Evolutionary conservation across 2,888 invertebrate species (phyloP).

Genomic region (Calameuta idolon): DNA sequence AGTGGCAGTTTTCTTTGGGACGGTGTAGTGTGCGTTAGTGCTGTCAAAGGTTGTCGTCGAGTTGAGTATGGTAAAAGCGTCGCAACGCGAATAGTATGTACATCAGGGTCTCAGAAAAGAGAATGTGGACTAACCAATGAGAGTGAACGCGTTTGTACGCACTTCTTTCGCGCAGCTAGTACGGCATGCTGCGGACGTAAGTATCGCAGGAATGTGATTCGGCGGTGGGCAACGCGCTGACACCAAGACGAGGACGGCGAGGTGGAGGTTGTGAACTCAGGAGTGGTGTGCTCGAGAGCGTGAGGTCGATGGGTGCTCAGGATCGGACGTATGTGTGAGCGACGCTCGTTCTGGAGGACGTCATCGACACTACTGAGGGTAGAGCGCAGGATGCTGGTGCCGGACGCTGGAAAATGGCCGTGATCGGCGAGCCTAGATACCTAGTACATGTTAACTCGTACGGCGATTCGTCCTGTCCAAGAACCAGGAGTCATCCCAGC

Average conservation of each 20-base stretch:
- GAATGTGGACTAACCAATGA: constrained; percentile 2
- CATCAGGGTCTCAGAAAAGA: background rate
- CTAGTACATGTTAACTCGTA: constrained; percentile 52
- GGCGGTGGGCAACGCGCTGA: constrained; percentile 7
- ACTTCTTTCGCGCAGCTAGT: constrained; percentile 7
- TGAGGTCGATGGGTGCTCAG: background rate
- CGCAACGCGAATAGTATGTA: background rate
- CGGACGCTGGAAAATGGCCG: constrained; percentile 61
- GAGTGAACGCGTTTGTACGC: constrained; percentile 11
- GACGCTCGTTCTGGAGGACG: constrained; percentile 10
- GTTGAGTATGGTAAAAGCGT: background rate
- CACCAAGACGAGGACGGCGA: constrained; percentile 2
- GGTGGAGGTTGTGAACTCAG: constrained; percentile 10
- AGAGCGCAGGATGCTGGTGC: constrained; percentile 48
- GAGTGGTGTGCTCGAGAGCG: background rate
- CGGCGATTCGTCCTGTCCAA: constrained; percentile 42
- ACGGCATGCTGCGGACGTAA: constrained; percentile 28
- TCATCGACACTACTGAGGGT: background rate
- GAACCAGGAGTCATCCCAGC: background rate
- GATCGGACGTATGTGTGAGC: background rate
- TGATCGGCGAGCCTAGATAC: constrained; percentile 60
- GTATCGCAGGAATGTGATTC: constrained; percentile 27
- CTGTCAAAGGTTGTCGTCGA: background rate
- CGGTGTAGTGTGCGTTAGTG: background rate
- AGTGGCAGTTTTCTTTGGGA: constrained; percentile 40